phyloP scores from a whole-genome alignment of 2,797 vertebrate genomes.

The Myotis vivesi region DNA sequence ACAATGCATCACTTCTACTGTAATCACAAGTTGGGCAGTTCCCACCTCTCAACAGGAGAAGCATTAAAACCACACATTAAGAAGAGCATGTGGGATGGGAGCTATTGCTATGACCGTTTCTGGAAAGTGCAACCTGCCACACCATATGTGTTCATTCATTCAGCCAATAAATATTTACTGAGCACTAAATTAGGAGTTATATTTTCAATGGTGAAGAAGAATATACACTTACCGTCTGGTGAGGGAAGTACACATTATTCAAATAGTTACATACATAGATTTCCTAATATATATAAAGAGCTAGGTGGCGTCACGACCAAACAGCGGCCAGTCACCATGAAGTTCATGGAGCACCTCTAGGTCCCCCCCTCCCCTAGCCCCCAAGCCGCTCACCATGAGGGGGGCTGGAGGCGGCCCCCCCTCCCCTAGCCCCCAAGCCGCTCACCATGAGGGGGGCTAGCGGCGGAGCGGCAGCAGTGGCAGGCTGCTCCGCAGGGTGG shows the following conservation, averaged over 20 bases:
- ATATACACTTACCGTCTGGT: background rate
- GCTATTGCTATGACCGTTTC: background rate
- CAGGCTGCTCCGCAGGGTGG: no score
- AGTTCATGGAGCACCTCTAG: no score
- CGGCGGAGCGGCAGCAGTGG: no score
- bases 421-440: no score
- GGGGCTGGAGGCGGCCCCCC: no score
- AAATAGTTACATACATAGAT: background rate
- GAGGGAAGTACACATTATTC: background rate
- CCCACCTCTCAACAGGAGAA: background rate
- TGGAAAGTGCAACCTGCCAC: background rate
- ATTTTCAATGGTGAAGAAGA: background rate
- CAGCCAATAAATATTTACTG: background rate
- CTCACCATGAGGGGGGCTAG: no score
- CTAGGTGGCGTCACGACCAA: no score
- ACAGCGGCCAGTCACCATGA: no score
- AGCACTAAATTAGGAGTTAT: slow-evolving; percentile 19
- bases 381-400: no score
- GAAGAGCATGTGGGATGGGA: background rate
- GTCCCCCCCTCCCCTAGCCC: no score
- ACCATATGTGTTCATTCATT: background rate
- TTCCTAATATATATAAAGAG: no score
- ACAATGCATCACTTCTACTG: background rate
- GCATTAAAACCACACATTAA: background rate
- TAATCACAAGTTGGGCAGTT: background rate